phyloP scores from a whole-genome alignment of 2,113 vertebrate genomes.

The Plestiodon gilberti region DNA sequence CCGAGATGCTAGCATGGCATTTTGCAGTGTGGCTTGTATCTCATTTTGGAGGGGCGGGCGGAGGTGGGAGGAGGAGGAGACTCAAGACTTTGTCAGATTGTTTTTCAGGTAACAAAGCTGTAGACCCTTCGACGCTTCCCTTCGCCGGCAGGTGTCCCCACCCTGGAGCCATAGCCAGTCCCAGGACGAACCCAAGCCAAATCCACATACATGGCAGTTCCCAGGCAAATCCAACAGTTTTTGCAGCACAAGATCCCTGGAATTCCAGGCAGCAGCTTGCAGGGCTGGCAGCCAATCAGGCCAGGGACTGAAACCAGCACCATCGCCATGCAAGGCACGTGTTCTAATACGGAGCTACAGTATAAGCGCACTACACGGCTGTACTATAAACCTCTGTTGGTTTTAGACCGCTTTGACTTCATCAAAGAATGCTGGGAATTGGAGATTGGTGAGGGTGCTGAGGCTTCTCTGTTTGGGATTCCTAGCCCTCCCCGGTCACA shows the following conservation, averaged over 20 bases:
- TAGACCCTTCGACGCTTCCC: background rate
- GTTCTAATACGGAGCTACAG: too few species aligned
- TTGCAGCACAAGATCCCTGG: too few species aligned
- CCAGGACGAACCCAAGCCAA: background rate
- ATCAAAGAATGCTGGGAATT: background rate
- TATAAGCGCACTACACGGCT: too few species aligned
- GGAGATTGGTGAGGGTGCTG: background rate
- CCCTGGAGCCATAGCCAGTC: background rate
- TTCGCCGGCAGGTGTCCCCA: background rate
- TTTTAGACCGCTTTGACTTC: too few species aligned
- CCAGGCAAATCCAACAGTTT: background rate
- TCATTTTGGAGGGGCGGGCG: background rate
- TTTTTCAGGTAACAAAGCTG: background rate
- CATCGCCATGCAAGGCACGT: too few species aligned
- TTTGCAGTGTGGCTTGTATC: accelerated
- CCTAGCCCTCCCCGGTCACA: background rate
- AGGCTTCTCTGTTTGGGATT: background rate
- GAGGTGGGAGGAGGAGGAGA: background rate
- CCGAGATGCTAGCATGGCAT: constrained; percentile 11
- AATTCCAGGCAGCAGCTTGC: too few species aligned
- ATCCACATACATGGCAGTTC: background rate
- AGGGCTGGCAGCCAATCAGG: too few species aligned
- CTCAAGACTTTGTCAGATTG: background rate
- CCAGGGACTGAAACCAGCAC: too few species aligned
- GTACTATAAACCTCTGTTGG: too few species aligned